A percentile compares a stretch with the other conserved stretches of the same genome.
These are phyloP conservation scores for Dioctria rufipes DNA, from an alignment of 2,888 invertebrate genomes.

Conservation along the genomic window DNA sequence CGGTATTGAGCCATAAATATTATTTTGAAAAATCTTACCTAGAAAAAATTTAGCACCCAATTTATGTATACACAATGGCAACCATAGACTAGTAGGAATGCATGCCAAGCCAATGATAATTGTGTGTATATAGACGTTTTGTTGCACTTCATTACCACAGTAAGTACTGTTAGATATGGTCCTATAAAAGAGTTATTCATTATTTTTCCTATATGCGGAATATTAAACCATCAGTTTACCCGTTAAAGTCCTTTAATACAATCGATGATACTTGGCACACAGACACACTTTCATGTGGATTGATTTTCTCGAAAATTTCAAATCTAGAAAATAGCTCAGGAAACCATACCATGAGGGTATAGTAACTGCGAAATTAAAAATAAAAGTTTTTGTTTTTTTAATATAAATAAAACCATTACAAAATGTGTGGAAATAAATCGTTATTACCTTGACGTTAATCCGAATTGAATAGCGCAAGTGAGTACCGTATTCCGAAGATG, in stretches of 20 bases:
- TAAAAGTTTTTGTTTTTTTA: constrained; percentile 43
- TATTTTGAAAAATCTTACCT: constrained; percentile 71
- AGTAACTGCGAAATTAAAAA: constrained; percentile 77
- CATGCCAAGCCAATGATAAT: constrained; percentile 86
- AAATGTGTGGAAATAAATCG: background rate
- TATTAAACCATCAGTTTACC: constrained; percentile 34
- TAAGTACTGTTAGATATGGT: background rate
- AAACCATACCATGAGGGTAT: constrained; percentile 94
- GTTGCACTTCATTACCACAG: constrained; percentile 72
- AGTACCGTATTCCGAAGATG: constrained; percentile 83
- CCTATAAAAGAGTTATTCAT: background rate
- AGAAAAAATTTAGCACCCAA: constrained; percentile 87
- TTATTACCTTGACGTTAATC: constrained; percentile 80
- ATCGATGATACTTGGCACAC: constrained; percentile 85
- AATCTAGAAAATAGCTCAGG: constrained; percentile 90
- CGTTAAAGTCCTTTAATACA: constrained; percentile 71
- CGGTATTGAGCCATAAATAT: background rate
- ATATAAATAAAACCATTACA: constrained; percentile 4
- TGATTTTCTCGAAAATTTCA: constrained; percentile 78
- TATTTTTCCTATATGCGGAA: background rate
- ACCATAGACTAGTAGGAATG: constrained; percentile 84
- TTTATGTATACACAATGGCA: constrained; percentile 84
- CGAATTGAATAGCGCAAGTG: constrained; percentile 87
- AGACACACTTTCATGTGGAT: constrained; percentile 79
- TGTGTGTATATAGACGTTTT: constrained; percentile 82